Evolutionary conservation across 2,797 vertebrate species (phyloP).

Genomic region (Sarcoramphus papa): DNA sequence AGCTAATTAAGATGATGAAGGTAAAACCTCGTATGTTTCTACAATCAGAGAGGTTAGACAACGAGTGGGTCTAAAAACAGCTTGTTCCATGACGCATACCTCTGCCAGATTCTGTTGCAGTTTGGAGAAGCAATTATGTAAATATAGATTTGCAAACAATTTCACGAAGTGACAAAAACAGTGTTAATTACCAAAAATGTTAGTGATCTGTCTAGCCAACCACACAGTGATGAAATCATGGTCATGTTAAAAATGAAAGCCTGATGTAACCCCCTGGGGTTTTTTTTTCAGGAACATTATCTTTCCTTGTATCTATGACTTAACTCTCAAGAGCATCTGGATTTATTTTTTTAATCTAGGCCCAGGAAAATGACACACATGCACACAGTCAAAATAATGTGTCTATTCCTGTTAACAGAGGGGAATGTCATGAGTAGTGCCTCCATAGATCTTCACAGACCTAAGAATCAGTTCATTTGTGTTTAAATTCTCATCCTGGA

Average conservation of each 20-base stretch:
- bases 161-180: constrained; percentile 47
- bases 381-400: not conserved
- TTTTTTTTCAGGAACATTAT: not conserved
- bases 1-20: constrained; percentile 30
- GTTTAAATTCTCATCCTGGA: not conserved
- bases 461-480: not conserved
- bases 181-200: constrained; percentile 45
- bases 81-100: not conserved
- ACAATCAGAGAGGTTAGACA: constrained; percentile 5
- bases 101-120: constrained; percentile 38
- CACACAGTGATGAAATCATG: constrained; percentile 41
- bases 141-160: constrained; percentile 59
- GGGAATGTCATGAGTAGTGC: not conserved
- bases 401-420: not conserved
- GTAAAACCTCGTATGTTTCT: not conserved
- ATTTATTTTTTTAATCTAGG: not conserved
- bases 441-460: not conserved
- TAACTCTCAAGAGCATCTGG: not conserved
- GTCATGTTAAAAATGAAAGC: constrained; percentile 36
- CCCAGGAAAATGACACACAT: not conserved
- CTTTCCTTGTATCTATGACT: not conserved
- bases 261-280: not conserved
- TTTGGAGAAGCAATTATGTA: constrained; percentile 57
- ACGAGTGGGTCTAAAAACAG: not conserved
- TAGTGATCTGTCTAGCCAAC: constrained; percentile 11